phyloP scores from a whole-genome alignment of 1,140 invertebrate species.

The Ostrea edulis region DNA sequence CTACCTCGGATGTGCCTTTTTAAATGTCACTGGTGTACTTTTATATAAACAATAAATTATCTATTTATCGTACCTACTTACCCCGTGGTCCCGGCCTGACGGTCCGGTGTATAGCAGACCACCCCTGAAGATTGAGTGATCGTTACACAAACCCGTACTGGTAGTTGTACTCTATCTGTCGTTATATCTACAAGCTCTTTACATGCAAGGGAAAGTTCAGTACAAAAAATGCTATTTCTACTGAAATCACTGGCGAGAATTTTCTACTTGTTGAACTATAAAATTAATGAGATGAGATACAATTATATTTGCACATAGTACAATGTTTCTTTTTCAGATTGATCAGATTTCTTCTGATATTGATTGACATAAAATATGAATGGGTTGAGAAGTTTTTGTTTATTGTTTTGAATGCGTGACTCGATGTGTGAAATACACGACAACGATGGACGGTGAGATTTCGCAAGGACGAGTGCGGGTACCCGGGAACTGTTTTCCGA shows the following conservation, averaged over 20 bases:
- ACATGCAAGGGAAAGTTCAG: constrained; percentile 4
- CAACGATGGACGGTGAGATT: neutral
- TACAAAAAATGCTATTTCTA: neutral
- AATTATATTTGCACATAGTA: neutral
- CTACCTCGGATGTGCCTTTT: constrained; percentile 36
- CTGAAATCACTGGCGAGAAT: neutral
- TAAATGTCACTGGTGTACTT: constrained; percentile 34
- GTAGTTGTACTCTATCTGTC: neutral
- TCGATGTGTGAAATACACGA: neutral
- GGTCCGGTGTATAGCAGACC: neutral
- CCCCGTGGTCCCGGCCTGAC: neutral
- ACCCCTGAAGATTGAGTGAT: neutral
- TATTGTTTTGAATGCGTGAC: neutral
- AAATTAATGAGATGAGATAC: neutral
- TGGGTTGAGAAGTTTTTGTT: neutral
- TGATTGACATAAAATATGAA: neutral
- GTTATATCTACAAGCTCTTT: neutral
- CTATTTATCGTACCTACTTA: constrained; percentile 32
- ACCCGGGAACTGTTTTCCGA: neutral
- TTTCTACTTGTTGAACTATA: neutral
- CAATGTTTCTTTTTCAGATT: neutral
- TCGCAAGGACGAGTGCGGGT: neutral
- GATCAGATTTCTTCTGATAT: neutral
- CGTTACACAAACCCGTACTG: neutral
- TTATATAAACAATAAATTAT: constrained; percentile 35